Evolutionary conservation across 2,888 invertebrate species (phyloP).

Genomic region (Achlya flavicornis): DNA sequence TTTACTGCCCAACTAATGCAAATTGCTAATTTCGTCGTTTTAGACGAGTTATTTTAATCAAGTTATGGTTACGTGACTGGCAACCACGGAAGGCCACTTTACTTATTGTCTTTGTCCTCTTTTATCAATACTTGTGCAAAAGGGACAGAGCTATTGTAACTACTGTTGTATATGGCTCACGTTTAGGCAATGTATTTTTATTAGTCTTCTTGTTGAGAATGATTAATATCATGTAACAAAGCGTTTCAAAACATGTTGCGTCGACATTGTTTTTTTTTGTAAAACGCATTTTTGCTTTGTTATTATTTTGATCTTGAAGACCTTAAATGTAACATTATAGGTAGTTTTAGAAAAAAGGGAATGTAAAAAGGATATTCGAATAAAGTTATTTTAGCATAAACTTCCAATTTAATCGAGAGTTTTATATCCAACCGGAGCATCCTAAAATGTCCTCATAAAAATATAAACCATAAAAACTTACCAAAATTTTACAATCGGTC

Average conservation of each 20-base stretch:
- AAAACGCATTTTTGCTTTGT: background rate
- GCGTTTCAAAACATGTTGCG: slow-evolving; percentile 1
- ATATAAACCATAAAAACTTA: slow-evolving; percentile 11
- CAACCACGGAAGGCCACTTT: slow-evolving; percentile 9
- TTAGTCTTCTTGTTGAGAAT: slow-evolving; percentile 5
- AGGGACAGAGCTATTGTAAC: background rate
- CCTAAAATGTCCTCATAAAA: slow-evolving; percentile 10
- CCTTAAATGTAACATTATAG: background rate
- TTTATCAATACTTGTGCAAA: slow-evolving; percentile 1
- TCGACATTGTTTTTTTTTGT: background rate
- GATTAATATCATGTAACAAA: background rate
- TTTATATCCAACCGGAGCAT: slow-evolving; percentile 6
- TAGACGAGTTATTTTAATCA: slow-evolving; percentile 12
- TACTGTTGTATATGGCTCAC: slow-evolving; percentile 8
- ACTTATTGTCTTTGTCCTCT: slow-evolving; percentile 5
- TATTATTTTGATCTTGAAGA: background rate
- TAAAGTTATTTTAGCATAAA: slow-evolving; percentile 12
- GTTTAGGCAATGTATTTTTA: slow-evolving; percentile 8
- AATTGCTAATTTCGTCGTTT: slow-evolving; percentile 21
- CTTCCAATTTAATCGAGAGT: background rate
- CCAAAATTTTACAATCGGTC: slow-evolving; percentile 12
- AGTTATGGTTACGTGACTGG: slow-evolving; percentile 10
- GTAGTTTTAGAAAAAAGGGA: background rate
- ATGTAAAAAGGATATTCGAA: background rate
- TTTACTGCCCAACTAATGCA: slow-evolving; percentile 17